Percentiles rank a stretch among this genome's conserved stretches.
These are phyloP conservation scores for Maniola hyperantus DNA, from an alignment of 2,888 invertebrate species.

Conservation along the genomic window DNA sequence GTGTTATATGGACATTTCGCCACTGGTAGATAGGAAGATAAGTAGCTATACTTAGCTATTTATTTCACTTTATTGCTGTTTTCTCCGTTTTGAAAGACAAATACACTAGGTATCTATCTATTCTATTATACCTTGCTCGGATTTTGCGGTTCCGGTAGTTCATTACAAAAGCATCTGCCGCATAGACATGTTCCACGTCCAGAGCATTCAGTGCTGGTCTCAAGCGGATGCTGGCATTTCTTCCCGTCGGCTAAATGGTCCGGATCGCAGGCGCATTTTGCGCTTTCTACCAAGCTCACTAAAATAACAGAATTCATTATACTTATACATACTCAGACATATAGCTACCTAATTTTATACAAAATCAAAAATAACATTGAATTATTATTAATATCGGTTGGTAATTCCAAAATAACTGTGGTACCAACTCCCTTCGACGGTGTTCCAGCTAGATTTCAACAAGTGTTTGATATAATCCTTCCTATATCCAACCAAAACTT, in stretches of 20 bases:
- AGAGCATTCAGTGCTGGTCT: constrained; percentile 57
- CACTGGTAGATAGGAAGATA: no score
- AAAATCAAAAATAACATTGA: not conserved
- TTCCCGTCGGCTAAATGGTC: constrained; percentile 47
- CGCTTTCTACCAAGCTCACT: constrained; percentile 68
- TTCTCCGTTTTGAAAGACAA: no score
- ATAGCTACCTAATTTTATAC: no score
- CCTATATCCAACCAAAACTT: no score
- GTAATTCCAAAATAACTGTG: no score
- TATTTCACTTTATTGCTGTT: no score
- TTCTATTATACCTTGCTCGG: constrained; percentile 60
- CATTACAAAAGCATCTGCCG: constrained; percentile 66
- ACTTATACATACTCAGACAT: no score
- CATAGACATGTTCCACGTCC: constrained; percentile 68
- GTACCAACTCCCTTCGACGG: no score
- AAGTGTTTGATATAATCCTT: no score
- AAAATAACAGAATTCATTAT: constrained; percentile 36
- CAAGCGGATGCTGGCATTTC: constrained; percentile 58
- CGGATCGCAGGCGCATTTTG: constrained; percentile 61
- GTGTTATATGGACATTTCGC: no score
- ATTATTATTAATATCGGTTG: not conserved
- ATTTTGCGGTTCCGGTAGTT: constrained; percentile 51
- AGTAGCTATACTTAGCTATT: no score
- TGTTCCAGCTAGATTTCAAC: no score
- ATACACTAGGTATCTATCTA: not conserved